A percentile compares a stretch with the other conserved stretches of the same genome.
phyloP scores from a whole-genome alignment of 2,888 invertebrate species.

The Cataglyphis altisquamis region DNA sequence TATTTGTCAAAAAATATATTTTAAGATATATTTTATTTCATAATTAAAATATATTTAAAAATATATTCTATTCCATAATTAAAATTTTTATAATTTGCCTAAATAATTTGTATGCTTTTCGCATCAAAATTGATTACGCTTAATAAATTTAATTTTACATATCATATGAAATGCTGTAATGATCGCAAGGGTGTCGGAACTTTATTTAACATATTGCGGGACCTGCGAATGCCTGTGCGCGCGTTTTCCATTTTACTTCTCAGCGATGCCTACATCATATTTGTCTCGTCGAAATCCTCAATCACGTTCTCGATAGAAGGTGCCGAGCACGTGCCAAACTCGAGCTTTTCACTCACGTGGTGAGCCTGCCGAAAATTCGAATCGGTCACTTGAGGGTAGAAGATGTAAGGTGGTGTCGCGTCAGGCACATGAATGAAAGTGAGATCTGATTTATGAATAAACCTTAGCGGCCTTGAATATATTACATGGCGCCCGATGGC shows the following conservation, averaged over 20 bases:
- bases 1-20: neutral
- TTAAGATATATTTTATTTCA: neutral
- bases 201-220: neutral
- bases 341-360: neutral
- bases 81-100: neutral
- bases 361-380: slow-evolving; percentile 13
- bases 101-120: neutral
- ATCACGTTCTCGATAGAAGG: slow-evolving; percentile 1
- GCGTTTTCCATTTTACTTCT: slow-evolving; percentile 6
- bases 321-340: slow-evolving; percentile 3
- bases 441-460: slow-evolving; percentile 76
- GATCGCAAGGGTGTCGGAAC: neutral
- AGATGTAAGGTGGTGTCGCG: slow-evolving; percentile 25
- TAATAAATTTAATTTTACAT: neutral
- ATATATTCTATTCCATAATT: neutral
- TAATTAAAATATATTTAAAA: neutral
- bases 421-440: slow-evolving; percentile 72
- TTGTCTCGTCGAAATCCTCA: neutral
- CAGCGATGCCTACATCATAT: neutral
- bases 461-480: slow-evolving; percentile 74
- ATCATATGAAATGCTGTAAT: neutral
- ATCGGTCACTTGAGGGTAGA: slow-evolving; percentile 5
- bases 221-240: neutral
- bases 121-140: neutral
- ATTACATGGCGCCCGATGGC: slow-evolving; percentile 68